phyloP scores from a whole-genome alignment of 2,888 invertebrate genomes.

The Chloroclystis v-ata region DNA sequence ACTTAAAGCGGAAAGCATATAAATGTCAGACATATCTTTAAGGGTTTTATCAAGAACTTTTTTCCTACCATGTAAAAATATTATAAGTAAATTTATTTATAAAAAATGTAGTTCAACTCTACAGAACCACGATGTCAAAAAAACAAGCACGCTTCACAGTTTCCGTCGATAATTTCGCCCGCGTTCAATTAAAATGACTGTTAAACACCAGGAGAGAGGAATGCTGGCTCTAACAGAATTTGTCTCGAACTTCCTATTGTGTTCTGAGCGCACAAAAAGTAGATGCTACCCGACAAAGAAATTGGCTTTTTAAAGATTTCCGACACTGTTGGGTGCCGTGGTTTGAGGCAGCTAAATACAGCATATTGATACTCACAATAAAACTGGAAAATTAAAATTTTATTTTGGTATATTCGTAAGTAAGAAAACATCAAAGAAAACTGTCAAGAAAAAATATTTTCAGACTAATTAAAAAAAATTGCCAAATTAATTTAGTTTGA shows the following conservation, averaged over 20 bases:
- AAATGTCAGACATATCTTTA: no score
- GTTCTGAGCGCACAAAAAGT: slow-evolving; percentile 55
- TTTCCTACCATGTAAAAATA: no score
- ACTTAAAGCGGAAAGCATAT: no score
- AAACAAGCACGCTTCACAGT: background rate
- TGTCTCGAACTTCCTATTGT: slow-evolving; percentile 62
- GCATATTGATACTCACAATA: background rate
- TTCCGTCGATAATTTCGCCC: slow-evolving; percentile 48
- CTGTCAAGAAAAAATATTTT: no score
- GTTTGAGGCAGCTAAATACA: background rate
- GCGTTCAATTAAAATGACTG: slow-evolving; percentile 72
- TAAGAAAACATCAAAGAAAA: no score
- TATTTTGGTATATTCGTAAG: no score
- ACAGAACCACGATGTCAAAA: slow-evolving; percentile 2
- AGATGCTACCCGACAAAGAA: slow-evolving; percentile 63
- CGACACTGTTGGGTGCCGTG: background rate
- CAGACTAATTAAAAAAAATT: no score
- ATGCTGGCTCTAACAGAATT: slow-evolving; percentile 61
- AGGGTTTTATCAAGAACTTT: no score
- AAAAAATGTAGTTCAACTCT: no score
- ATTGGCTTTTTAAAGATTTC: slow-evolving; percentile 46
- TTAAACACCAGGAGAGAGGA: slow-evolving; percentile 64
- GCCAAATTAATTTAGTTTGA: no score
- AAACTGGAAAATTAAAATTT: no score
- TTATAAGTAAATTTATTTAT: no score